Evolutionary conservation across 1,140 invertebrate genomes (phyloP), one percentile per base, ranked within the genome.

Genomic region (Aphelenchoides fujianensis): DNA sequence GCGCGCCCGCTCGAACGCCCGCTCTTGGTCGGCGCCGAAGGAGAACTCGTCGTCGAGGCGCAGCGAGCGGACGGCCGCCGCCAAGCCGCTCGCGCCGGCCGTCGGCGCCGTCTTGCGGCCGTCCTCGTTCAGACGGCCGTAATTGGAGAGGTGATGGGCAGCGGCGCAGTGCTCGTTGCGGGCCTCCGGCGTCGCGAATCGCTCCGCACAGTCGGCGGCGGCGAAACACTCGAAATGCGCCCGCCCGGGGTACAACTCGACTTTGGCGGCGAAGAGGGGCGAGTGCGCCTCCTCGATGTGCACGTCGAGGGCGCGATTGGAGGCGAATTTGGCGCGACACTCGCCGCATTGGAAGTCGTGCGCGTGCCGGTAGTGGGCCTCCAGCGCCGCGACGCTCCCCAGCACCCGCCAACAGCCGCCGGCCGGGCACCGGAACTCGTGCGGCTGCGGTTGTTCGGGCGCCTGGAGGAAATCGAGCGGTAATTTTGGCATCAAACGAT

Each of bases 231-330:
- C 2, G 53, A 41, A n/a, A 68, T 7, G 3, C 61, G 16, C 12
- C 5, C 64, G 9, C 12, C 37, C 23, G 1, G 67, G 67, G 30
- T 71, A 30, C 16, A 52, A 54, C 12, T 23, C 12, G 1, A 67
- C 12, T 37, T 57, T 7, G 36, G 55, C 16, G 19, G 71, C 16
- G 72, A 74, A 74, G 41, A 74, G 68, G 12, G 55, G 48, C 3
- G 74, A 76, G 28, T 74, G 73, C 31, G 19, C 34, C 53, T 74
- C 73, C 23, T 74, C 73, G 3, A 68, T 55, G 34, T 74, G 73
- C 5, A 74, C 48, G 34, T 74, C 72, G 3, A 74, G 53, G 34
- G 61, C 73, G 30, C 31, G 61, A 32, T 34, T 19, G 2, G 69
- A 53, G 12, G 62, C 28, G 55, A 74, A 74, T 3, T 31, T 19